These are phyloP conservation scores for Drosophila barbarae DNA, from an alignment of 2,888 invertebrate species.

Conservation along the genomic window DNA sequence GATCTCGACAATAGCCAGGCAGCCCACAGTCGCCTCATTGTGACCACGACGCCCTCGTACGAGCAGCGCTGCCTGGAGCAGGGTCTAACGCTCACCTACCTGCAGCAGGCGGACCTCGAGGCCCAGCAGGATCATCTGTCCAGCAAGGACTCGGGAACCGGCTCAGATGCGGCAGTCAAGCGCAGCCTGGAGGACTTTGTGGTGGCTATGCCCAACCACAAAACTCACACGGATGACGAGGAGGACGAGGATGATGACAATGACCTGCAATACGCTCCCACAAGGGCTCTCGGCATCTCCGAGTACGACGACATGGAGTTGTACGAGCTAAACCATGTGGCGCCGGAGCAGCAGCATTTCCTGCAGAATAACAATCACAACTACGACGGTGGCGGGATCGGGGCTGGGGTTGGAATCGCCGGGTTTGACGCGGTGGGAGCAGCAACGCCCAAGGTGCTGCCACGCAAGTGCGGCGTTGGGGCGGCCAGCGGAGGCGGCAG, in stretches of 20 bases:
- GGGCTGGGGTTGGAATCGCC: constrained; percentile 1
- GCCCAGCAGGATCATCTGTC: constrained; percentile 76
- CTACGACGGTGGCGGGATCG: constrained; percentile 52
- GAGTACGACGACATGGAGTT: constrained; percentile 64
- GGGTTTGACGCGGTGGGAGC: constrained; percentile 15
- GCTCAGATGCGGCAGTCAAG: constrained; percentile 77
- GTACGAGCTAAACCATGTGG: constrained; percentile 54
- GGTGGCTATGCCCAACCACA: constrained; percentile 41
- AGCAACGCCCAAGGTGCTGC: constrained; percentile 35
- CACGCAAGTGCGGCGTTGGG: constrained; percentile 48
- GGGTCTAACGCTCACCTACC: constrained; percentile 64
- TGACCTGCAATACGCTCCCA: constrained; percentile 62
- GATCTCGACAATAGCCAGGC: constrained; percentile 55
- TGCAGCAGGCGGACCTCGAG: constrained; percentile 66
- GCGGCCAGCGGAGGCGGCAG: constrained; percentile 33
- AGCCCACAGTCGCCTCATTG: constrained; percentile 67
- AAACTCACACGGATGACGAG: constrained; percentile 35
- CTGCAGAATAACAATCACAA: constrained; percentile 68
- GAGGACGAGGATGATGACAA: constrained; percentile 50
- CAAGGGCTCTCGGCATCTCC: constrained; percentile 64
- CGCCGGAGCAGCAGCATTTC: constrained; percentile 59
- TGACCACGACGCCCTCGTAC: constrained; percentile 71
- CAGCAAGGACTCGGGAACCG: constrained; percentile 77
- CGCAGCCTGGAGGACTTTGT: constrained; percentile 75
- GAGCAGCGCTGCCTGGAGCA: constrained; percentile 71